A percentile compares a stretch with the other conserved stretches of the same genome.
Conservation (phyloP, 1,140 invertebrate species). For the Batillaria attramentaria region DNA sequence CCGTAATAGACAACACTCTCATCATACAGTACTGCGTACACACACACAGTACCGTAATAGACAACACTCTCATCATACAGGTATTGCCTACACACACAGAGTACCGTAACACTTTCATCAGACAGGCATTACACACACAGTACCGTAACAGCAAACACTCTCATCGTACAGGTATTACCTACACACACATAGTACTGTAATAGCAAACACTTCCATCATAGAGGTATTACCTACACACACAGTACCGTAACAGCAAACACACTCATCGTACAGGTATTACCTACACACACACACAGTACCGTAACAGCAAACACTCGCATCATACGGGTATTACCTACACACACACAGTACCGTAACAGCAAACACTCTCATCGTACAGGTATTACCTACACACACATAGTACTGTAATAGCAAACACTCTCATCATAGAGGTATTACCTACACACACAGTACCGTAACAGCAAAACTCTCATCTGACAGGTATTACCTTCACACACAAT, state of each 20-base stretch:
- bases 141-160: not conserved
- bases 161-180: no score
- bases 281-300: not conserved
- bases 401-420: no score
- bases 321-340: not conserved
- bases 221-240: conserved; percentile 83
- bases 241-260: no score
- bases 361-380: no score
- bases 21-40: conserved; percentile 82
- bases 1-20: conserved; percentile 90
- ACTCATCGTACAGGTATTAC: not conserved
- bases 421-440: no score
- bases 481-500: not conserved
- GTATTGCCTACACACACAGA: not conserved
- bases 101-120: not conserved
- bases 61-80: conserved; percentile 3
- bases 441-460: no score
- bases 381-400: no score
- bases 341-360: not conserved
- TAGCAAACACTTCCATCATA: conserved; percentile 86
- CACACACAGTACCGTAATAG: no score
- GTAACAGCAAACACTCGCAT: no score
- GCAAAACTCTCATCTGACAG: not conserved
- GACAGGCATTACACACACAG: not conserved
- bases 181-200: no score